Conservation (phyloP, 2,113 vertebrate genomes). For the Periophthalmodon schlosseri region DNA sequence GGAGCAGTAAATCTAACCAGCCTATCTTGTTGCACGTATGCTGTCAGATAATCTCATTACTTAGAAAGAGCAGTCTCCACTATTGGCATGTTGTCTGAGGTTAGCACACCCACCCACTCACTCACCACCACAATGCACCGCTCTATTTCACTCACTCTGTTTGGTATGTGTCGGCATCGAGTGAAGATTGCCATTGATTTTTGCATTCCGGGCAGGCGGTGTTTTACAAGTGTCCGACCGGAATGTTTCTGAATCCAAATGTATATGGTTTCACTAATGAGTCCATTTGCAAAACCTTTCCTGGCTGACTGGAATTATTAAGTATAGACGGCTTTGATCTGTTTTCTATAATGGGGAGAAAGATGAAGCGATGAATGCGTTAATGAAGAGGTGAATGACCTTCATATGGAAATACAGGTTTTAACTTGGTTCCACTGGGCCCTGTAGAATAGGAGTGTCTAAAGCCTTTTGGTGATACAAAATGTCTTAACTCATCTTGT, state of each 20-base stretch:
- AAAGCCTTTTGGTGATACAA: no score
- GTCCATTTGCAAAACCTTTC: slow-evolving; percentile 33
- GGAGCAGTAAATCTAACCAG: slow-evolving; percentile 45
- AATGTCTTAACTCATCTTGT: no score
- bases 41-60: slow-evolving; percentile 73
- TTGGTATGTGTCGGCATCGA: slow-evolving; percentile 52
- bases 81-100: slow-evolving; percentile 68
- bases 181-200: slow-evolving; percentile 68
- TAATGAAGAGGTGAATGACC: background rate
- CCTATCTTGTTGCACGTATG: slow-evolving; percentile 58
- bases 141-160: slow-evolving; percentile 62
- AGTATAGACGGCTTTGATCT: background rate
- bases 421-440: background rate
- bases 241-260: slow-evolving; percentile 49
- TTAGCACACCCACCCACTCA: slow-evolving; percentile 33
- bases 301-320: slow-evolving; percentile 29
- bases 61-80: slow-evolving; percentile 56
- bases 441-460: background rate
- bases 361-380: slow-evolving; percentile 1
- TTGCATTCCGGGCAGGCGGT: slow-evolving; percentile 54
- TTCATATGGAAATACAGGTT: background rate
- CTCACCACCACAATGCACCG: slow-evolving; percentile 36
- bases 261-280: slow-evolving; percentile 54
- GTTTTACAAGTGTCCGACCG: slow-evolving; percentile 47
- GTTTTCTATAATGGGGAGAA: background rate